Base-by-base conservation (phyloP, 2,888 invertebrate genomes). In the Anaspis maculata region DNA sequence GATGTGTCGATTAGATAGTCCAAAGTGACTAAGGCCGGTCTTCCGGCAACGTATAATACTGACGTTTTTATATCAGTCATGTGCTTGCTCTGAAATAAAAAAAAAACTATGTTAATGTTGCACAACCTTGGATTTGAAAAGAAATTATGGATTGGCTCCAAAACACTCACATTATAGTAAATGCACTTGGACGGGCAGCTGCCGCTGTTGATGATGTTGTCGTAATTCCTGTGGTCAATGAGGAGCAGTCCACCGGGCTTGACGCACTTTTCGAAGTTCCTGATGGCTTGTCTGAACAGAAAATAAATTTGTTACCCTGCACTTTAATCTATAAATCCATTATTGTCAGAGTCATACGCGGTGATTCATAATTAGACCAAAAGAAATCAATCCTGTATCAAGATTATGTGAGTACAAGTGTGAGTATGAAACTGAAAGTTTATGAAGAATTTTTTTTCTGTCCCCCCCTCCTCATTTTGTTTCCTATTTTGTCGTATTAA, bases 201-300 rank as follows among this genome's bases (percentile, higher is more conserved):
- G 3, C 90, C 89, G 10, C 72, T 73, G 34, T 77, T 76, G 44
- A 90, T 74, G 42, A 89, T 87, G 27, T 77, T 71, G 56, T 91
- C 91, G 46, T 89, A 91, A 61, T 91, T 91, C 54, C 90, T 77
- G 54, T 91, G 91, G 62, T 91, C 90, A 30, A 91, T 89, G 28
- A 90, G 67, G 25, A 91, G 66, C 9, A 89, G 68, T 0, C 91
- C 90, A 3, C 88, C 89, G 0, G 88, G 87, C 59, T 84, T 87
- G 3, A 91, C 72, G 60, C 88, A 85, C 49, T 74, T 74, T 45
- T 83, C 79, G 59, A 91, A 91, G 64, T 91, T 89, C 30, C 61
- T 65, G 12, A 91, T 65, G 6, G 90, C 89, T 67, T 74, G 74
- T 41, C 71, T 72, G 35, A n/a, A 56, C 39, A n/a, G 49, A 46